Evolutionary conservation across 2,113 vertebrate species (phyloP), one percentile per base, ranked within the genome.

Genomic region (Scomber scombrus): DNA sequence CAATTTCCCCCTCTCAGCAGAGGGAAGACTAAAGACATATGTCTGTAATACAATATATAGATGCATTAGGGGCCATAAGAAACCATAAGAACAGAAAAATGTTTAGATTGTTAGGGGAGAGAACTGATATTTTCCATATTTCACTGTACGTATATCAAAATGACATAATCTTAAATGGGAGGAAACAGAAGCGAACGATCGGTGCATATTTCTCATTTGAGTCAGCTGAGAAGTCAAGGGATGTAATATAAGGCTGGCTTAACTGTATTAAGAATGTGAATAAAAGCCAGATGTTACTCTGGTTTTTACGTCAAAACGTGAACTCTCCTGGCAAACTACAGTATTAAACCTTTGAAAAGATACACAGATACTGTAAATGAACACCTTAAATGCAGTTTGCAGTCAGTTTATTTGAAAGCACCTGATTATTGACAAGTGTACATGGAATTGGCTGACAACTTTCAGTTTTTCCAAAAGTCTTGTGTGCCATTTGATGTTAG

Each of bases 1-100:
- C 80, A 88, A 82, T 91, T 91, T 85, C 92, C 77, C 69, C 87
- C 85, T 89, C 88, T 90, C 82, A 84, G 91, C 72, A 94, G 92
- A 90, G 83, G 78, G 80, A 71, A 91, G 91, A 90, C 85, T 85
- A 86, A 86, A 93, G 92, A 94, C 94, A 93, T 76, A 86, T 92
- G 90, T 87, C 88, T 94, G 88, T 92, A 93, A 95, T 92, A 94
- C 79, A 91, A 85, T 92, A 92, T 87, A 93, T 93, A 95, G 93
- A 85, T 80, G 87, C 88, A 95, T 91, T 85, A 92, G 65, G 75
- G 81, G 81, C 75, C 81, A 86, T 79, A 88, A 71, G 67, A 87
- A 85, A 40, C 34, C 34, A 40, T 40, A 40, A 40, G 34, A 40
- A 40, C 89, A 86, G 85, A 93, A 86, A 89, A 90, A 94, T 92